Evolutionary conservation across 1,140 invertebrate genomes (phyloP), one percentile per base, ranked within the genome.

Genomic region (Rhynchophorus ferrugineus): DNA sequence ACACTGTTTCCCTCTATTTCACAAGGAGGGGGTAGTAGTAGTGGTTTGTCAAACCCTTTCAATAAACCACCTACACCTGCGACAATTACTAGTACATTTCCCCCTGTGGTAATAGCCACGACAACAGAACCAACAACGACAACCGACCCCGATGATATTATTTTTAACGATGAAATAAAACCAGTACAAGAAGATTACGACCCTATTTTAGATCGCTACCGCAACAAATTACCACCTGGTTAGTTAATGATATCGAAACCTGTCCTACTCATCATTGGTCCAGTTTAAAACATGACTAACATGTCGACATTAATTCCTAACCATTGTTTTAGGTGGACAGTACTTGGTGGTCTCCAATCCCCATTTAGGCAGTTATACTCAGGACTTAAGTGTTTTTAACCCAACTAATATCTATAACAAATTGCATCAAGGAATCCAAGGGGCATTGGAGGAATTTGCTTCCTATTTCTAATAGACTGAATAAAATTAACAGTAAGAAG

Each of bases 141-240:
- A 35, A 51, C 49, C 18, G 44, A 58, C 34, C 52, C 52, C 3
- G 57, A 50, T 22, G 56, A 58, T 44, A 51, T 58, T 3, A 58
- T 51, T 19, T 55, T 47, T 39, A 55, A 16, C 33, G 57, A 58
- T 34, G 48, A 58, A 33, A 46, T 52, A 6, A 58, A 52, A 37
- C 57, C 57, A 16, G 57, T 58, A 22, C 47, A 58, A 18, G 57
- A 58, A 51, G 48, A 58, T 17, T 41, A 54, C 35, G 57, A 58
- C 42, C 56, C 46, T 24, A 49, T 58, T 51, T 54, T 46, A 43
- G 57, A 55, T 54, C 49, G 45, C 9, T 55, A 58, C 36, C 37
- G 24, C 22, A 50, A 57, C 33, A 52, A 44, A 36, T 39, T 48
- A 9, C 44, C 18, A 6, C 39, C 44, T 8, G 55, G 55, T 57